Base-by-base conservation (phyloP, 2,797 vertebrate genomes). In the Amblyopsis hoosieri region DNA sequence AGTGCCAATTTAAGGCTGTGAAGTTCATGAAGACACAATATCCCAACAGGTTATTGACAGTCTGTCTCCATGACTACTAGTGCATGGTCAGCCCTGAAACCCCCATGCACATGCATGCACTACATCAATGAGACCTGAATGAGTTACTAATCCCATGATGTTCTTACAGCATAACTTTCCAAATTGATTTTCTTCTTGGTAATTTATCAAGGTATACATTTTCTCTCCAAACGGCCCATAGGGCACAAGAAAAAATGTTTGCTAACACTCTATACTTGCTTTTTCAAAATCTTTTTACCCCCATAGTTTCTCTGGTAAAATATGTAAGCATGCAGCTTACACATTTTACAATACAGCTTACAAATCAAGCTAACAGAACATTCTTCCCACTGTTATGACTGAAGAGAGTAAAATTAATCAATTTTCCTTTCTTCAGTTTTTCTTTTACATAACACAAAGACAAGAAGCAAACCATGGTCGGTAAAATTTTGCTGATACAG, bases 171-270 rank as follows among this genome's bases (percentile, higher is more conserved):
- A 59, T 69, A 55, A 45, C 45, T 45, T 72, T 67, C 64, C 64
- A 64, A 83, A 68, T 67, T 62, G 55, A 31, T 64, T 62, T 81
- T 67, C 72, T 29, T 15, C 37, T 12, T 64, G 17, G 56, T 86
- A 60, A 87, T 87, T 90, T 83, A 87, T 90, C 86, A 51, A 87
- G 66, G 60, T 51, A 50, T 29, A 64, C 78, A 79, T 84, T 49
- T 72, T 79, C 84, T 82, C 70, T 64, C 73, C 62, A 58, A 75
- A 60, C 50, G 70, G 81, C 81, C 58, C 66, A 57, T 66, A 56
- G 67, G 79, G 72, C 75, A 72, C 57, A 71, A 62, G 13, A 47
- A 49, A 33, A 52, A 49, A 3, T 9, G 48, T 58, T 51, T 33
- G 33, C 5, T 37, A 37, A 37, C 8, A 37, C 33, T 37, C 33